Evolutionary conservation across 2,888 invertebrate species (phyloP), one percentile per base, ranked within the genome.

Genomic region (Odontocolon sp.): DNA sequence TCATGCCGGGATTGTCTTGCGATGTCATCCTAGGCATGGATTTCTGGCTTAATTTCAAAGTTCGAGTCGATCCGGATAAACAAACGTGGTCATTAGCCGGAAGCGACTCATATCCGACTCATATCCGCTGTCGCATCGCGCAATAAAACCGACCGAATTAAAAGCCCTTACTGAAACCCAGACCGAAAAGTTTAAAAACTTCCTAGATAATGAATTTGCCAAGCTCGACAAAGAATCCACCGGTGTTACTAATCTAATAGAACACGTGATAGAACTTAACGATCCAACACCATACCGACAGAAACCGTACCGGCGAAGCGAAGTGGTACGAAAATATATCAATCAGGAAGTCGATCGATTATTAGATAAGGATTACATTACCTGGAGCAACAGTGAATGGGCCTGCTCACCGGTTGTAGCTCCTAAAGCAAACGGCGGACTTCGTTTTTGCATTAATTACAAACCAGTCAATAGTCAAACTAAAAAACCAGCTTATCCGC

Each of bases 301-400:
- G 40, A 77, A 72, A 28, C 61, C 68, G 4, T 72, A 68, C 11
- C 45, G 67, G 3, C 54, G 63, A 36, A 79, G 76, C 28, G 75
- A 76, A 38, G 61, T 57, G 1, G 33, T 79, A 18, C 50, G 76
- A 6, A 59, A 52, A 40, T 79, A 69, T 14, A 57, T 76, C 21
- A 33, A 66, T 16, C 42, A 76, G 26, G 72, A 76, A 64, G 69
- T 73, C 18, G 52, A 73, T 47, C 31, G 64, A 28, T 36, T 57
- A 38, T 47, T 68, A 14, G 16, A 50, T 28, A 75, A 71, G 31
- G 54, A 57, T 1, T 72, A 78, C 28, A 21, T 78, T 14, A 52
- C 57, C 8, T 70, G 70, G 71, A 78, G 75, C 23, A 61, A 75
- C 14, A 78, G 75, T 14, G 68, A 78, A 3, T 75, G 78, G 78